These are phyloP conservation scores for Colostygia pectinataria DNA, from an alignment of 2,888 invertebrate species.

Conservation along the genomic window DNA sequence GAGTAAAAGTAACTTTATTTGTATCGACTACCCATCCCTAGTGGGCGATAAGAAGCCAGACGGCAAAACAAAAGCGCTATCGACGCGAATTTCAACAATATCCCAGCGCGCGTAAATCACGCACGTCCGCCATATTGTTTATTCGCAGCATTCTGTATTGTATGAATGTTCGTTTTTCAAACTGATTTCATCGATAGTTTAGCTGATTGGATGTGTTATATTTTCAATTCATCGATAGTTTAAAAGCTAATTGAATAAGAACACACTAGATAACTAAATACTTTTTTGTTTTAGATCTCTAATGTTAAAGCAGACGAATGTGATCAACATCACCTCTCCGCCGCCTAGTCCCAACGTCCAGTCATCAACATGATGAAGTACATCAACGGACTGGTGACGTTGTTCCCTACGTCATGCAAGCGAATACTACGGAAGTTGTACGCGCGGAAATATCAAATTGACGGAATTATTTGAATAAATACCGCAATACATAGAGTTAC, in stretches of 20 bases:
- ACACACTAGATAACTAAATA: too few relatives aligned
- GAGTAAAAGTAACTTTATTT: slow-evolving; percentile 4
- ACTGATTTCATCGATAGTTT: slow-evolving; percentile 56
- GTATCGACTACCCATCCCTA: slow-evolving; percentile 39
- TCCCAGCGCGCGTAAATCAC: slow-evolving; percentile 69
- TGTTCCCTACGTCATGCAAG: too few relatives aligned
- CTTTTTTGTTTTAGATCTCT: too few relatives aligned
- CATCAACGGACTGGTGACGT: too few relatives aligned
- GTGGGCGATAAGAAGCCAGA: slow-evolving; percentile 64
- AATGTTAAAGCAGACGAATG: too few relatives aligned
- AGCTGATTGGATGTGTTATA: slow-evolving; percentile 34
- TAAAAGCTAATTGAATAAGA: not conserved
- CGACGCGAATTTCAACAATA: slow-evolving; percentile 73
- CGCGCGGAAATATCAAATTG: too few relatives aligned
- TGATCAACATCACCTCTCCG: too few relatives aligned
- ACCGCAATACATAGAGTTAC: too few relatives aligned
- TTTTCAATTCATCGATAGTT: slow-evolving; percentile 40
- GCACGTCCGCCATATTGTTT: slow-evolving; percentile 66
- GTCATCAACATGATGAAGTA: too few relatives aligned
- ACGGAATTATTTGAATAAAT: too few relatives aligned
- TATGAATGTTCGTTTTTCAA: slow-evolving; percentile 53
- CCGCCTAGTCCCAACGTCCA: too few relatives aligned
- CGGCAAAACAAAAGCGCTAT: slow-evolving; percentile 74
- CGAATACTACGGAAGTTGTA: too few relatives aligned
- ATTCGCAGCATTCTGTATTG: slow-evolving; percentile 48